Evolutionary conservation across 2,113 vertebrate genomes (phyloP).

Genomic region (Sclerurus mexicanus): DNA sequence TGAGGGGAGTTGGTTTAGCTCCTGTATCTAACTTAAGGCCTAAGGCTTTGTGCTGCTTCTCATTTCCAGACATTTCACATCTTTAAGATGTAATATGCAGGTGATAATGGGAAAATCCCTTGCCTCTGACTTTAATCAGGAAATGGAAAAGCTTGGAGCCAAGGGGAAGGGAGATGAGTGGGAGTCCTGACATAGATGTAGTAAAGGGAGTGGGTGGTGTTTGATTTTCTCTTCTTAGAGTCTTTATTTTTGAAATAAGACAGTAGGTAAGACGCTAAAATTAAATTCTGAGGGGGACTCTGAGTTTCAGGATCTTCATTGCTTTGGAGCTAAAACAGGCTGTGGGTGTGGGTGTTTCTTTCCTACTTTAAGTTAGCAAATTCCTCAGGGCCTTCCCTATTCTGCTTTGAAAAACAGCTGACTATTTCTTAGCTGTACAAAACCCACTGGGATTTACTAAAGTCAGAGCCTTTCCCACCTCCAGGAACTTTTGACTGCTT

Average conservation of each 20-base stretch:
- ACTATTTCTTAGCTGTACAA: not conserved
- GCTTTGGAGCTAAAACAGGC: slow-evolving; percentile 2
- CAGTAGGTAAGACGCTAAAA: slow-evolving; percentile 1
- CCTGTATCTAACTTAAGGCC: not conserved
- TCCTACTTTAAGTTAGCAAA: slow-evolving; percentile 11
- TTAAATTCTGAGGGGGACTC: slow-evolving; percentile 20
- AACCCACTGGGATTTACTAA: not conserved
- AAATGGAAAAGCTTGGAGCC: not conserved
- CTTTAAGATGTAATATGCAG: not conserved
- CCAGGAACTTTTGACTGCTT: not conserved
- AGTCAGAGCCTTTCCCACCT: not conserved
- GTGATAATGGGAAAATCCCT: slow-evolving; percentile 50
- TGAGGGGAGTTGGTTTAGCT: not conserved
- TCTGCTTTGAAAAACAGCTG: not conserved
- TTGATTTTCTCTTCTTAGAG: slow-evolving; percentile 39
- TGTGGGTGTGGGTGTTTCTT: not conserved
- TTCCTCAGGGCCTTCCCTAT: slow-evolving; percentile 17
- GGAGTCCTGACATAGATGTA: slow-evolving; percentile 40
- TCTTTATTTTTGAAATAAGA: not conserved
- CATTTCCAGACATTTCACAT: not conserved
- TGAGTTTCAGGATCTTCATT: slow-evolving; percentile 13
- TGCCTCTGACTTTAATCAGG: not conserved
- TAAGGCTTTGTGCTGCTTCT: not conserved
- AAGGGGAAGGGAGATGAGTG: slow-evolving; percentile 1
- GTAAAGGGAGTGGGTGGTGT: slow-evolving; percentile 45